These are phyloP conservation scores for Sterrhoptilus dennistouni DNA, from an alignment of 2,113 vertebrate species.

Conservation along the genomic window DNA sequence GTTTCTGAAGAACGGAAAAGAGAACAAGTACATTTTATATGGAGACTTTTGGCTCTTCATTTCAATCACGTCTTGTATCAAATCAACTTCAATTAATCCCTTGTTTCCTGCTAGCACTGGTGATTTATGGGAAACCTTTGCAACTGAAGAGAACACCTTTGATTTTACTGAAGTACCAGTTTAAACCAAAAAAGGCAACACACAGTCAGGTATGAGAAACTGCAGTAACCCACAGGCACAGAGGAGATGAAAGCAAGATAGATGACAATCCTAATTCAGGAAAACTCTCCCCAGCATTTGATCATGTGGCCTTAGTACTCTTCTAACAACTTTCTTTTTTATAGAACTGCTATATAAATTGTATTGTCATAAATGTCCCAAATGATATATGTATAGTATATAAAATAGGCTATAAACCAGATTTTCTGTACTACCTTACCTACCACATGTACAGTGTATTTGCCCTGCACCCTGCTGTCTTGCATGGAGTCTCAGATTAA, in stretches of 20 bases:
- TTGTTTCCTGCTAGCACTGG: neutral
- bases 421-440: slow-evolving; percentile 34
- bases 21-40: neutral
- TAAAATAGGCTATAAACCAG: slow-evolving; percentile 26
- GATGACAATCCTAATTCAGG: neutral
- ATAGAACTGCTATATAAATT: slow-evolving; percentile 21
- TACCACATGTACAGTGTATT: slow-evolving; percentile 5
- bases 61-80: neutral
- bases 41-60: neutral
- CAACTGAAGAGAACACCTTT: neutral
- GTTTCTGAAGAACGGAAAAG: neutral
- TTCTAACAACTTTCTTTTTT: slow-evolving; percentile 13
- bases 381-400: slow-evolving; percentile 19
- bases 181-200: slow-evolving; percentile 55
- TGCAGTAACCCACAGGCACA: neutral
- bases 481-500: neutral
- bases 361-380: slow-evolving; percentile 26
- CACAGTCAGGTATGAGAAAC: slow-evolving; percentile 28
- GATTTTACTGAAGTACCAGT: slow-evolving; percentile 10
- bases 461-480: neutral
- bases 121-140: neutral
- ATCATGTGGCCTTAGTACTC: neutral
- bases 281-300: neutral
- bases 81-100: neutral
- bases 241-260: slow-evolving; percentile 5